Conservation (phyloP, 2,888 invertebrate species). For the Entomobrya proxima region DNA sequence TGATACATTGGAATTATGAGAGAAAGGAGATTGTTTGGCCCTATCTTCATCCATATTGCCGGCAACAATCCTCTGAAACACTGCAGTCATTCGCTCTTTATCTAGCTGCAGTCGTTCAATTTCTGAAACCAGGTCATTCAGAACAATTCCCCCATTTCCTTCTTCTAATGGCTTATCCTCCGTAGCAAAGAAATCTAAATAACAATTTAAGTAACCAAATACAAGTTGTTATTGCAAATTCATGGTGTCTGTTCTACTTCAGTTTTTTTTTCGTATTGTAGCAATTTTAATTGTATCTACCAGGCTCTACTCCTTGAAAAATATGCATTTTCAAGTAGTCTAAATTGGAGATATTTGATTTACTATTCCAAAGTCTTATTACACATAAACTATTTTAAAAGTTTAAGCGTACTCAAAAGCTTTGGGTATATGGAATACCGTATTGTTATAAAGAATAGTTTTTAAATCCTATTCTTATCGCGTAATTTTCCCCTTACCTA, state of each 20-base stretch:
- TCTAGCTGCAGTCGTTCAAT: slow-evolving; percentile 12
- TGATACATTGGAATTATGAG: background rate
- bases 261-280: too few species aligned
- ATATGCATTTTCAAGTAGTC: slow-evolving; percentile 13
- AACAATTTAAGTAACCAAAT: background rate
- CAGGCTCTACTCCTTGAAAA: slow-evolving; percentile 36
- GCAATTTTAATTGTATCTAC: background rate
- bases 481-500: slow-evolving; percentile 43
- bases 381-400: slow-evolving; percentile 13
- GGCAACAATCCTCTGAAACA: background rate
- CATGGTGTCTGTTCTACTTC: too few species aligned
- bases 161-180: background rate
- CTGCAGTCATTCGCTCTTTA: slow-evolving; percentile 36
- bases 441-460: too few species aligned
- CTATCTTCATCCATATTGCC: background rate
- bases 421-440: slow-evolving; percentile 9
- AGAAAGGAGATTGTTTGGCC: background rate
- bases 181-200: slow-evolving; percentile 27
- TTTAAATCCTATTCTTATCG: too few species aligned
- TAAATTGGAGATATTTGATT: slow-evolving; percentile 28
- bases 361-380: slow-evolving; percentile 37
- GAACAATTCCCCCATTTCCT: too few species aligned
- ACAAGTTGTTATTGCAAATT: background rate
- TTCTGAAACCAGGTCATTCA: background rate
- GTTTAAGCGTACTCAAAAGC: slow-evolving; percentile 31